Conservation (phyloP, 2,797 vertebrate genomes). For the Orestias chungarensis region DNA sequence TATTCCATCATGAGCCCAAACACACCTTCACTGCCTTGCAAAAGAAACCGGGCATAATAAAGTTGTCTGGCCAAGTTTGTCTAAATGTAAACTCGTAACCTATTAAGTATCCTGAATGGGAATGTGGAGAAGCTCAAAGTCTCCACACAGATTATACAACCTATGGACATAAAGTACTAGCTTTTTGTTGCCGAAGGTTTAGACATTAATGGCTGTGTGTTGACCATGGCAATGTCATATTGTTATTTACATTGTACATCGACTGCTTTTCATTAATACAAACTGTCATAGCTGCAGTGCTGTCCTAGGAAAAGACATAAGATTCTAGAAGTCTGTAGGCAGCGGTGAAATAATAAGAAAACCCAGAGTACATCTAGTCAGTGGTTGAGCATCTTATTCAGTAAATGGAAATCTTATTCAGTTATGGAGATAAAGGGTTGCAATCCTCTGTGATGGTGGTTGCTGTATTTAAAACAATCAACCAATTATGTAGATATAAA, state of each 20-base stretch:
- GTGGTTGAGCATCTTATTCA: not conserved
- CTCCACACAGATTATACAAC: too few relatives aligned
- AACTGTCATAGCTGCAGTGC: not conserved
- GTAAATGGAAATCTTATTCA: not conserved
- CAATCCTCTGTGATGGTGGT: not conserved
- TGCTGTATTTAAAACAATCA: not conserved
- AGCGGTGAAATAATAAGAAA: not conserved
- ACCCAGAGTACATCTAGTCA: not conserved
- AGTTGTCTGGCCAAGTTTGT: not conserved
- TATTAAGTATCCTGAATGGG: not conserved
- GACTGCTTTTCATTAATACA: not conserved
- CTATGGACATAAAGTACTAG: too few relatives aligned
- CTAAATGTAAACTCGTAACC: not conserved
- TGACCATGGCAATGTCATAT: too few relatives aligned
- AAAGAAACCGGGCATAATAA: not conserved
- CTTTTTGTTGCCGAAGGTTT: not conserved
- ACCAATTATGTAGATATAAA: not conserved
- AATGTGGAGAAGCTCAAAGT: not conserved
- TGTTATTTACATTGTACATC: not conserved
- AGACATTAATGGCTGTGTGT: too few relatives aligned
- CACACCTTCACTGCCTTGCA: not conserved
- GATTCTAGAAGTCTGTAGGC: not conserved
- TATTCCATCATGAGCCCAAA: not conserved
- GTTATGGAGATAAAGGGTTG: not conserved
- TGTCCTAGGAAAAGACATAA: not conserved